These are phyloP conservation scores for Erebia aethiops DNA, from an alignment of 2,888 invertebrate species.

Conservation along the genomic window DNA sequence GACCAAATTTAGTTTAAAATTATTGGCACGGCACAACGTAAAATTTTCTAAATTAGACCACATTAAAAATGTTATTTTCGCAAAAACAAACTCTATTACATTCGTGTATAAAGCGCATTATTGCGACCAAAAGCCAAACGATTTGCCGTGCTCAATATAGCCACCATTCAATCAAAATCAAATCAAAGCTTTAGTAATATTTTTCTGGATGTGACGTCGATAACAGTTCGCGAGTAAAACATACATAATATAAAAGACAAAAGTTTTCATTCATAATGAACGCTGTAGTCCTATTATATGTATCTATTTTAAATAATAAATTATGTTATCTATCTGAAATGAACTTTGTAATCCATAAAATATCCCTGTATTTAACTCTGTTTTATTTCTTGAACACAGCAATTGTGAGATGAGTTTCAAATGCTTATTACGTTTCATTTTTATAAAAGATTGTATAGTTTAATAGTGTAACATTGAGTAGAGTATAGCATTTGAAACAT, in stretches of 20 bases:
- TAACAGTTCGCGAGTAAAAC: constrained; percentile 43
- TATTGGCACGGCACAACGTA: constrained; percentile 37
- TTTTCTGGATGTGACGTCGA: constrained; percentile 56
- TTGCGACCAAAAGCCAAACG: constrained; percentile 50
- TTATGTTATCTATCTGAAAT: constrained; percentile 58
- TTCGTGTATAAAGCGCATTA: constrained; percentile 29
- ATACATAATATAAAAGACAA: constrained; percentile 37
- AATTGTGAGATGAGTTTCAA: constrained; percentile 63
- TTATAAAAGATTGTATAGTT: constrained; percentile 40
- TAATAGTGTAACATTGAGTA: constrained; percentile 37
- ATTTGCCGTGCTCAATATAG: constrained; percentile 60
- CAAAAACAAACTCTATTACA: constrained; percentile 34
- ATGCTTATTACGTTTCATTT: constrained; percentile 46
- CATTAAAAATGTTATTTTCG: constrained; percentile 26
- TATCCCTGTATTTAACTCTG: constrained; percentile 82
- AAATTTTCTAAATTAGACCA: constrained; percentile 19
- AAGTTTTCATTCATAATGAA: constrained; percentile 40
- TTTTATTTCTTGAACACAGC: constrained; percentile 78
- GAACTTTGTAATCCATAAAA: constrained; percentile 71
- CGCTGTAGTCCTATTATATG: constrained; percentile 34
- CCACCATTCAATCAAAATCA: constrained; percentile 75
- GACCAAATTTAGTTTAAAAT: constrained; percentile 37
- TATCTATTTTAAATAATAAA: constrained; percentile 52
- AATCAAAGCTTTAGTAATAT: constrained; percentile 77
- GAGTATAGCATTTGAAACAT: constrained; percentile 60